Percentiles rank a stretch among this genome's conserved stretches.
Evolutionary conservation across 2,113 vertebrate genomes (phyloP).

Genomic region (Gasterosteus aculeatus): DNA sequence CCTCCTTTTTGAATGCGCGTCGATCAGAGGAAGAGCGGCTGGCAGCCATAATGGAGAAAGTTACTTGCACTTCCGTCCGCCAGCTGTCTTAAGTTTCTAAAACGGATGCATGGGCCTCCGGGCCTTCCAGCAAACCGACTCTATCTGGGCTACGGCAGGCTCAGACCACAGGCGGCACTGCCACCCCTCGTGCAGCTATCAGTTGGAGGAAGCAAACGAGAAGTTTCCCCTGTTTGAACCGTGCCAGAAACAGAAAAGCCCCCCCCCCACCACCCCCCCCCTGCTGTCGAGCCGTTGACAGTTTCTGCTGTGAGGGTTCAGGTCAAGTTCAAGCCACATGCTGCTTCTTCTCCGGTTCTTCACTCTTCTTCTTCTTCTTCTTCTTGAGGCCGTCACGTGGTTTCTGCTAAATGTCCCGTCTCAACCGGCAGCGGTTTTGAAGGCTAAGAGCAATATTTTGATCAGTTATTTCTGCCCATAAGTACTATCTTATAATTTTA

Average conservation of each 20-base stretch:
- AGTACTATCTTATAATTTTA: background rate
- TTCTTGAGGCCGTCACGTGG: background rate
- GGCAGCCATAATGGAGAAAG: background rate
- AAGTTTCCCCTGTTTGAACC: conserved; percentile 66
- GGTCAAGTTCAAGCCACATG: conserved; percentile 49
- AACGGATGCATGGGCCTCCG: conserved; percentile 46
- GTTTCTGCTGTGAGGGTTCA: conserved; percentile 21
- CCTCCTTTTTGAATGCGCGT: conserved; percentile 32
- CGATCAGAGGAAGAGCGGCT: conserved; percentile 33
- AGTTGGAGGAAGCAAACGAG: conserved; percentile 76
- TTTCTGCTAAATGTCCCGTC: background rate
- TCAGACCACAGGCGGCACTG: conserved; percentile 72
- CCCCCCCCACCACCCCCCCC: too few species aligned
- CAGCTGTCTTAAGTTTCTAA: conserved; percentile 34
- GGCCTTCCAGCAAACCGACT: conserved; percentile 50
- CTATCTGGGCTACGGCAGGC: conserved; percentile 59
- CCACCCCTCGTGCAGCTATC: conserved; percentile 74
- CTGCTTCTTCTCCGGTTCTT: background rate
- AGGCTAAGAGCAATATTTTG: background rate
- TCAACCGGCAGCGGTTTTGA: background rate
- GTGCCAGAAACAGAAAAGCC: conserved; percentile 46
- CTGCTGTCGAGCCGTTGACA: conserved; percentile 63
- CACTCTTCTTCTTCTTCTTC: background rate
- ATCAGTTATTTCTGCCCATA: background rate
- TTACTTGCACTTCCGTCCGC: background rate